Base-by-base conservation (phyloP, 2,113 vertebrate genomes). In the Apodemus speciosus region DNA sequence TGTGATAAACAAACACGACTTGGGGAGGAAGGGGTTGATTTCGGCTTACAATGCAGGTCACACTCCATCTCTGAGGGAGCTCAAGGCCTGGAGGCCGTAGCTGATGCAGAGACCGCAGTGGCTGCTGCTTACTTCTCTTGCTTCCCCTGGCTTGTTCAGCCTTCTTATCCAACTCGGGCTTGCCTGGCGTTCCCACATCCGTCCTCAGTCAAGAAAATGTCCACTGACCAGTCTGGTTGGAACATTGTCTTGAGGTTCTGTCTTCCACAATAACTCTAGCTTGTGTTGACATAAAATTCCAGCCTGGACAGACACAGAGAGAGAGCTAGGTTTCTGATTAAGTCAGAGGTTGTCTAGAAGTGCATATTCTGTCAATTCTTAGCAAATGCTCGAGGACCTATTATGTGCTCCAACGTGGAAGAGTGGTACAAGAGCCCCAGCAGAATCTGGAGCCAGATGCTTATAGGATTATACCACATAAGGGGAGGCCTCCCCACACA, bases 321-420 rank as follows among this genome's bases (percentile, higher is more conserved):
- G 32, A 51, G 49, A 43, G 20, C 77, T 81, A n/a, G 7, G 51
- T 84, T 95, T 92, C 62, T 84, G 60, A 84, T 92, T 6, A 88
- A 73, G 71, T 71, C 21, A 72, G 11, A n/a, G 51, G 13, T 23
- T 93, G 94, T 73, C 43, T 72, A 69, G 84, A 89, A 91, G 60
- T 94, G 21, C 68, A 9, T 90, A 30, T 88, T 66, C 46, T 92
- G 87, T 84, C 9, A 68, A 6, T 75, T 86, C 64, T 86, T 49
- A 38, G 66, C 35, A 85, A 46, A 68, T 30, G 51, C 83, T 68
- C 49, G 66, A 66, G 18, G 49, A 76, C 73, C 46, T 71, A 21
- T 6, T 49, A 0, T 56, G 32, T 77, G 49, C 53, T 77, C 40
- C 40, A 16, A 43, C 69, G 72, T 68, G 9, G 71, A 51, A 43